These are phyloP conservation scores for Archips xylosteana DNA, from an alignment of 2,888 invertebrate species.

Conservation along the genomic window DNA sequence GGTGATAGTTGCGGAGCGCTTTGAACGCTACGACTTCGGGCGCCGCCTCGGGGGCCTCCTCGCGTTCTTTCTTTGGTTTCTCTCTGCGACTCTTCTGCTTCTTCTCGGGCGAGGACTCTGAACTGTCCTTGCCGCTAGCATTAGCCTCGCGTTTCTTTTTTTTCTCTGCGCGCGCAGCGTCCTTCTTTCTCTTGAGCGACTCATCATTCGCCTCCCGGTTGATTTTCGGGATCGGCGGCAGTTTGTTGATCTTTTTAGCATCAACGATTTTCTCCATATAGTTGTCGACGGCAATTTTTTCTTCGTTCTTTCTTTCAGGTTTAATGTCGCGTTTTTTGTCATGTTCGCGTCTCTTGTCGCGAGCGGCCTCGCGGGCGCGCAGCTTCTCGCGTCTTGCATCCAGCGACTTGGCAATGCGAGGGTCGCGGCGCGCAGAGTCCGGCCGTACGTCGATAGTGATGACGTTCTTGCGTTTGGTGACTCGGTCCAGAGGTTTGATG, in stretches of 20 bases:
- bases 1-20: conserved; percentile 84
- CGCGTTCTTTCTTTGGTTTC: conserved; percentile 47
- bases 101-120: conserved; percentile 59
- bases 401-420: conserved; percentile 32
- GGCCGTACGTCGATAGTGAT: conserved; percentile 77
- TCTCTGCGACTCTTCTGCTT: conserved; percentile 52
- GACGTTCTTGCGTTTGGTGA: conserved; percentile 76
- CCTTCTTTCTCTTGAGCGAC: conserved; percentile 57
- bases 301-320: conserved; percentile 14
- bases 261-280: conserved; percentile 63
- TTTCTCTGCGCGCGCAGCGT: conserved; percentile 48
- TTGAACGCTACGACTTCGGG: conserved; percentile 78
- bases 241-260: conserved; percentile 67
- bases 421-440: conserved; percentile 47
- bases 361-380: neutral
- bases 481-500: conserved; percentile 77
- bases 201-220: conserved; percentile 53
- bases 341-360: neutral
- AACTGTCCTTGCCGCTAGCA: conserved; percentile 47
- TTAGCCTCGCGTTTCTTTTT: conserved; percentile 51
- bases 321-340: conserved; percentile 25
- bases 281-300: conserved; percentile 47
- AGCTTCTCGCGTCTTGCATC: conserved; percentile 25
- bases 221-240: conserved; percentile 78
- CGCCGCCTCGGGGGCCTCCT: conserved; percentile 47